Percentiles rank a stretch among this genome's conserved stretches.
Conservation (phyloP, 2,888 invertebrate genomes). For the Smittia aterrima region DNA sequence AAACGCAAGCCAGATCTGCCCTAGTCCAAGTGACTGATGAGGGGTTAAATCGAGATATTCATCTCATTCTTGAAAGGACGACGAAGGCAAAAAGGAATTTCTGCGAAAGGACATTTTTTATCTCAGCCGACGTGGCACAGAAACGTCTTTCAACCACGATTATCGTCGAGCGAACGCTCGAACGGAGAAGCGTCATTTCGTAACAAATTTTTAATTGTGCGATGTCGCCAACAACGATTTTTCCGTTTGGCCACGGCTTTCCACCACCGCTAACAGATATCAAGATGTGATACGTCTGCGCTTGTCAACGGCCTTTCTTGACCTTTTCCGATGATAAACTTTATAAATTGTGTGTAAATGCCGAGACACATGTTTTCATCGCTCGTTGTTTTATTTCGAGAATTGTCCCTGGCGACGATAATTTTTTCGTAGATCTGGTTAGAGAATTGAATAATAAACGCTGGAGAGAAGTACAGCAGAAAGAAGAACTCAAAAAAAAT, state of each 20-base stretch:
- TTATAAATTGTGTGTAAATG: background rate
- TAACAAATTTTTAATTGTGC: conserved; percentile 13
- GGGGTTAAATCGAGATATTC: conserved; percentile 40
- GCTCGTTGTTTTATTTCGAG: background rate
- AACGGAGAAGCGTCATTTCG: background rate
- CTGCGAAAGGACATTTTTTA: conserved; percentile 17
- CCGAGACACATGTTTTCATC: background rate
- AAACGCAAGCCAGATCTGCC: background rate
- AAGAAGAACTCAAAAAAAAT: background rate
- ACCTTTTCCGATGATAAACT: conserved; percentile 16
- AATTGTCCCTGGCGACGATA: background rate
- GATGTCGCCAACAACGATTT: conserved; percentile 11
- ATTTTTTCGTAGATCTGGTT: background rate
- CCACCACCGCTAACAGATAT: background rate
- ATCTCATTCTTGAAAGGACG: conserved; percentile 1
- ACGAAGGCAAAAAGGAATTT: background rate
- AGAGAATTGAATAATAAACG: background rate
- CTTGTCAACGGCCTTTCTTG: conserved; percentile 38
- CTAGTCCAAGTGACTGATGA: conserved; percentile 33
- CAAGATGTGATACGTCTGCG: conserved; percentile 13
- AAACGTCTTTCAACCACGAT: background rate
- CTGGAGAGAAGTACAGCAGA: background rate
- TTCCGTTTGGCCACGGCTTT: background rate
- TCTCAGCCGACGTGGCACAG: background rate
- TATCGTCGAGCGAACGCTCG: background rate